A percentile compares a stretch with the other conserved stretches of the same genome.
phyloP scores from a whole-genome alignment of 2,797 vertebrate genomes.

The Acrocephalus scirpaceus region DNA sequence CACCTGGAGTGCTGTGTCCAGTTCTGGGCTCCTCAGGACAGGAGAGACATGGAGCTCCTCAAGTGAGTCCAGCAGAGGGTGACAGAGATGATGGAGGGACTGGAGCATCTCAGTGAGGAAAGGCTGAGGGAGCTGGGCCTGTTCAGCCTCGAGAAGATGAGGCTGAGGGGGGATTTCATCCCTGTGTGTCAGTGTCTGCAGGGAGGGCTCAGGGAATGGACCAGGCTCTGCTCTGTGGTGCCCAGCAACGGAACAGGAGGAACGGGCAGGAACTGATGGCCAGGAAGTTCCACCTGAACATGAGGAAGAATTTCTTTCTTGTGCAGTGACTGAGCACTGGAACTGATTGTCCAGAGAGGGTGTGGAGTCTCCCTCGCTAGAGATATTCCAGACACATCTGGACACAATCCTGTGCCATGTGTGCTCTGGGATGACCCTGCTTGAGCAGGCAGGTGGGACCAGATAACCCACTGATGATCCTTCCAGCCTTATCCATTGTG shows the following conservation, averaged over 20 bases:
- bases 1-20: not conserved
- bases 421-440: not conserved
- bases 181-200: not conserved
- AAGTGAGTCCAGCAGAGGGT: rapidly evolving
- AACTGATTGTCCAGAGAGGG: rapidly evolving
- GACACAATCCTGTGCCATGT: not conserved
- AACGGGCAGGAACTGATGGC: rapidly evolving
- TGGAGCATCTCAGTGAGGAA: not conserved
- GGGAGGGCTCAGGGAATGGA: not conserved
- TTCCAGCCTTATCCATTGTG: not conserved
- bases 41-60: not conserved
- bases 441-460: not conserved
- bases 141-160: rapidly evolving
- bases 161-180: not conserved
- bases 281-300: not conserved
- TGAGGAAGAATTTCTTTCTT: not conserved
- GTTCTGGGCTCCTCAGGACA: not conserved
- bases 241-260: not conserved
- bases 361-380: not conserved
- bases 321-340: rapidly evolving
- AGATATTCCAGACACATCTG: rapidly evolving
- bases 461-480: not conserved
- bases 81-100: not conserved
- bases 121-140: not conserved
- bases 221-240: not conserved